Evolutionary conservation across 2,113 vertebrate species (phyloP).

Genomic region (Syngnathus typhle): DNA sequence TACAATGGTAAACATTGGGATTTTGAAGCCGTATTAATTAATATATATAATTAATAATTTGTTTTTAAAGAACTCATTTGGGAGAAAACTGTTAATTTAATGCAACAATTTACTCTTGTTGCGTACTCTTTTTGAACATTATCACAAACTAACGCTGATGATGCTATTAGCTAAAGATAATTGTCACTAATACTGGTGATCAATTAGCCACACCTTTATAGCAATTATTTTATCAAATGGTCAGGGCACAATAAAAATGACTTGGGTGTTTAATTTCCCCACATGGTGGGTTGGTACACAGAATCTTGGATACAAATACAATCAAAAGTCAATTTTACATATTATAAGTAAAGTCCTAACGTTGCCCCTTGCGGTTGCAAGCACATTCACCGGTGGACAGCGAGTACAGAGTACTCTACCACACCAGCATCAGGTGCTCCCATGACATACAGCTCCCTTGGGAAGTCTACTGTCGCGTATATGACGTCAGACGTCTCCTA

Average conservation of each 20-base stretch:
- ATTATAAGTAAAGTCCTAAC: neutral
- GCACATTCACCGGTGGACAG: slow-evolving; percentile 17
- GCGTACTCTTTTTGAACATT: no score
- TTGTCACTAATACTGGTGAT: neutral
- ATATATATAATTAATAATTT: no score
- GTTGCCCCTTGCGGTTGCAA: no score
- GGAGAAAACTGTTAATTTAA: no score
- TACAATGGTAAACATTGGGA: no score
- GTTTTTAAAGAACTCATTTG: no score
- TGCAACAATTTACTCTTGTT: no score
- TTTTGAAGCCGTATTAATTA: no score
- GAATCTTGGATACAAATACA: neutral
- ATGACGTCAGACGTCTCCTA: slow-evolving; percentile 51
- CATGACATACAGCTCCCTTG: neutral
- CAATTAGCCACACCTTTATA: neutral
- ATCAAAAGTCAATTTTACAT: neutral
- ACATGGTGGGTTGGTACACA: neutral
- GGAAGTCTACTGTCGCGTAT: slow-evolving; percentile 68
- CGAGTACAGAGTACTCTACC: slow-evolving; percentile 67
- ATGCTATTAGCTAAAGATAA: no score
- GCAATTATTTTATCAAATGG: neutral
- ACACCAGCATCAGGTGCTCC: slow-evolving; percentile 18
- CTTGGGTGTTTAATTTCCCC: neutral
- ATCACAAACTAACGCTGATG: no score
- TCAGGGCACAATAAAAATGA: neutral